phyloP scores from a whole-genome alignment of 2,113 vertebrate species.

The Tragulus kanchil region DNA sequence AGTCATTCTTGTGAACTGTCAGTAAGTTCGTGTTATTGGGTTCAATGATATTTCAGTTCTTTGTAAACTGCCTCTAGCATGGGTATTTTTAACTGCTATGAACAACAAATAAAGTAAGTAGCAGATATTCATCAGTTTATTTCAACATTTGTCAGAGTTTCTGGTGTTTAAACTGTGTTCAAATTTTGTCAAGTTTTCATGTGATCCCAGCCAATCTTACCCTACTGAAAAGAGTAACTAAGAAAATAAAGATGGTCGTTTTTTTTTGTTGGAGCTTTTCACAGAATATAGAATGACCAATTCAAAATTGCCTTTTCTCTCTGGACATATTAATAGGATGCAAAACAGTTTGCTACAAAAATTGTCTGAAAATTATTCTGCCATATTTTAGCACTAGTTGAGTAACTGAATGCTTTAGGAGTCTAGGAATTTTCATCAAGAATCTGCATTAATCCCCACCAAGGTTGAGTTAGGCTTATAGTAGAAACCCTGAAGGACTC shows the following conservation, averaged over 20 bases:
- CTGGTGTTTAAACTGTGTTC: background rate
- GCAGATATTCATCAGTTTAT: background rate
- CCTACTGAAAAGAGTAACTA: background rate
- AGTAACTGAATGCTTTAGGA: conserved; percentile 47
- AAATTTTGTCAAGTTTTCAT: background rate
- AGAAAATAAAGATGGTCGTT: background rate
- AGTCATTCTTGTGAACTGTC: background rate
- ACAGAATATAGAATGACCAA: background rate
- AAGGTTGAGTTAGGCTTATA: background rate
- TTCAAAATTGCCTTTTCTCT: background rate
- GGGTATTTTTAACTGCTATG: background rate
- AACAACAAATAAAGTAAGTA: background rate
- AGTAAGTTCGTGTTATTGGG: background rate
- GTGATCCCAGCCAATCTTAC: background rate
- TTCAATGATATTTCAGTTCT: background rate
- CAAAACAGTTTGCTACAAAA: background rate
- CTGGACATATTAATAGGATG: background rate
- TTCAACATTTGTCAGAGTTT: background rate
- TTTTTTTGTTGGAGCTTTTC: conserved; percentile 38
- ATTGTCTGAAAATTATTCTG: background rate
- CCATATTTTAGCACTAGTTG: conserved; percentile 18
- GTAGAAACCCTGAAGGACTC: conserved; percentile 47
- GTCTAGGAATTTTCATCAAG: conserved; percentile 33
- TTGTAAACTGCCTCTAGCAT: background rate
- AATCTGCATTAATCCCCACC: conserved; percentile 39